These are phyloP conservation scores for Plebejus melissa DNA, from an alignment of 2,888 invertebrate species.

Conservation along the genomic window DNA sequence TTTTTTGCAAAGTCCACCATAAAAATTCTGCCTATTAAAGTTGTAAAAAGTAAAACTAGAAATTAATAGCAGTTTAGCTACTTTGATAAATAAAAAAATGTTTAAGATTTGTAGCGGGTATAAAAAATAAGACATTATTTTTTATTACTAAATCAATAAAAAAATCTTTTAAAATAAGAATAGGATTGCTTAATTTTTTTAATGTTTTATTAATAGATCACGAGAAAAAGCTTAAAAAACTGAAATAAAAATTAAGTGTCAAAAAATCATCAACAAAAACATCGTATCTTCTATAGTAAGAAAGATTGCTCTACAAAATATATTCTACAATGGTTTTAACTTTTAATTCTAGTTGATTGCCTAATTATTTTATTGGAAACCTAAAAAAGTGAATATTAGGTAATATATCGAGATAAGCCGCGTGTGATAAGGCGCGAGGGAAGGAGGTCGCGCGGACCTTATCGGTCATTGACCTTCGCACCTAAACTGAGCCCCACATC, in stretches of 20 bases:
- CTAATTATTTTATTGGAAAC: constrained; percentile 26
- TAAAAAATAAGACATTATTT: background rate
- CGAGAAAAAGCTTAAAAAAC: background rate
- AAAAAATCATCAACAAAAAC: background rate
- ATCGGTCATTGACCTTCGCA: constrained; percentile 77
- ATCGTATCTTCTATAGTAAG: background rate
- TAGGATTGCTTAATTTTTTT: background rate
- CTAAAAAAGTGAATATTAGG: constrained; percentile 31
- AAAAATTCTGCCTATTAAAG: background rate
- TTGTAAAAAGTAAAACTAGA: background rate
- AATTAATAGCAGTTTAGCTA: background rate
- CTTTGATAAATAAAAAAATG: background rate
- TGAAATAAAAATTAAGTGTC: background rate
- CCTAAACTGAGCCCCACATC: constrained; percentile 75
- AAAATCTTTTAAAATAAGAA: background rate
- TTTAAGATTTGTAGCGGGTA: background rate
- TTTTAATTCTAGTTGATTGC: background rate
- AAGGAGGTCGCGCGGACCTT: constrained; percentile 67
- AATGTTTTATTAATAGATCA: background rate
- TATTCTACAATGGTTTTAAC: background rate
- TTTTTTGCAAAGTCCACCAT: background rate
- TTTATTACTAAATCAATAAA: background rate
- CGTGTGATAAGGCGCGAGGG: constrained; percentile 52
- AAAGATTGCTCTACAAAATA: background rate
- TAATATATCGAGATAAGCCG: constrained; percentile 51